These are phyloP conservation scores for Nymphicus hollandicus DNA, from an alignment of 2,113 vertebrate species.

Conservation along the genomic window DNA sequence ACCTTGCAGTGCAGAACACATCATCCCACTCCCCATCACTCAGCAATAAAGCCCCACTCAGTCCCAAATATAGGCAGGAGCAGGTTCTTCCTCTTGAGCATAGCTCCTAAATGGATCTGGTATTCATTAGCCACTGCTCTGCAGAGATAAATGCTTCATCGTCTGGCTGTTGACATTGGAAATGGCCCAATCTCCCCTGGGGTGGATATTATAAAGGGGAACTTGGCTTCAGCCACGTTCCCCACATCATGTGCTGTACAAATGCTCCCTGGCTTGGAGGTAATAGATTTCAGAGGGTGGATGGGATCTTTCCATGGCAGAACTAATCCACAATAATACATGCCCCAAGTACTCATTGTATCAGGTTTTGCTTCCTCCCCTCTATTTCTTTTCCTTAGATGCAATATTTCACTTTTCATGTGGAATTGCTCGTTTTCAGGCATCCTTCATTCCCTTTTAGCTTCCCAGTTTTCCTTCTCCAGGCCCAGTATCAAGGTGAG, in stretches of 20 bases:
- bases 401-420: not conserved
- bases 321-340: slow-evolving; percentile 31
- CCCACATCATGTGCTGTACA: slow-evolving; percentile 41
- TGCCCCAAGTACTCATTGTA: slow-evolving; percentile 1
- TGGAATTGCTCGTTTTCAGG: not conserved
- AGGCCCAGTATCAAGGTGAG: not conserved
- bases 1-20: no score
- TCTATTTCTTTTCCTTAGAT: not conserved
- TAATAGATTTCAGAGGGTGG: not conserved
- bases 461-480: not conserved
- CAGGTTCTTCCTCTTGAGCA: not conserved
- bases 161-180: slow-evolving; percentile 70
- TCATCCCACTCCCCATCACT: not conserved
- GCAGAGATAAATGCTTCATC: slow-evolving; percentile 68
- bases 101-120: slow-evolving; percentile 31
- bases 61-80: not conserved
- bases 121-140: slow-evolving; percentile 62
- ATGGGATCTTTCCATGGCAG: not conserved
- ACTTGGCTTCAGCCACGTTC: slow-evolving; percentile 41
- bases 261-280: slow-evolving; percentile 42
- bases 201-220: slow-evolving; percentile 40
- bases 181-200: slow-evolving; percentile 34
- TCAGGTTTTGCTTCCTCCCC: slow-evolving; percentile 18
- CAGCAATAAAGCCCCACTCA: not conserved
- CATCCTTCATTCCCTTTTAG: not conserved